phyloP scores from a whole-genome alignment of 37 sponge, comb jelly and placozoan species.

The Beroe ovata region DNA sequence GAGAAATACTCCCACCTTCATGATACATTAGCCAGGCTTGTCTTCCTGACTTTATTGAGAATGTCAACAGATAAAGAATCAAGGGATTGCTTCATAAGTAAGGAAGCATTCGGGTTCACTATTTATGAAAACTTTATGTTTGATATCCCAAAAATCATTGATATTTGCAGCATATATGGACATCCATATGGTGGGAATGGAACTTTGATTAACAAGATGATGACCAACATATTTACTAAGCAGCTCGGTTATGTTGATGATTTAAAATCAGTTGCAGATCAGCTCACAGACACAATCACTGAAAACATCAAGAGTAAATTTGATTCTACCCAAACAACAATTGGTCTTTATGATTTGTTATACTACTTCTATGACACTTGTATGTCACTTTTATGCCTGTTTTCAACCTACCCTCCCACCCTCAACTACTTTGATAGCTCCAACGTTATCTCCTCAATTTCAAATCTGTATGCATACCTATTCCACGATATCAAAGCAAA shows the following conservation, averaged over 20 bases:
- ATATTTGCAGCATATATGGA: constrained; percentile 63
- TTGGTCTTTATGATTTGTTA: constrained; percentile 56
- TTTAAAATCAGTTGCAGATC: constrained; percentile 7
- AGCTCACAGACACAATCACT: background rate
- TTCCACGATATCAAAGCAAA: constrained; percentile 60
- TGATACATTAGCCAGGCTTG: background rate
- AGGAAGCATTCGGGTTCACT: constrained; percentile 26
- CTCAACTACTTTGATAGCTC: constrained; percentile 2
- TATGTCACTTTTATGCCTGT: constrained; percentile 37
- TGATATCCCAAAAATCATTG: constrained; percentile 52
- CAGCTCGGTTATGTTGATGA: constrained; percentile 41
- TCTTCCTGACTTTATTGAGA: constrained; percentile 14
- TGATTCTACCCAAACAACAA: constrained; percentile 10
- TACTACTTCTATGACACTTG: constrained; percentile 53
- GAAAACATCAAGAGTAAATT: background rate
- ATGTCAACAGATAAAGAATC: constrained; percentile 63
- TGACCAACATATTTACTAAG: constrained; percentile 47
- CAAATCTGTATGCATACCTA: constrained; percentile 1
- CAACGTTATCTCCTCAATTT: constrained; percentile 16
- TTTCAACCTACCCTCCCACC: constrained; percentile 50
- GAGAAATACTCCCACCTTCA: background rate
- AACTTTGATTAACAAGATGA: constrained; percentile 6
- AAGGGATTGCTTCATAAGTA: background rate
- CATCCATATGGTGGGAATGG: constrained; percentile 65
- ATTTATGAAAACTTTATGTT: constrained; percentile 63